phyloP scores from a whole-genome alignment of 2,888 invertebrate species.

The Tetragnatha montana region DNA sequence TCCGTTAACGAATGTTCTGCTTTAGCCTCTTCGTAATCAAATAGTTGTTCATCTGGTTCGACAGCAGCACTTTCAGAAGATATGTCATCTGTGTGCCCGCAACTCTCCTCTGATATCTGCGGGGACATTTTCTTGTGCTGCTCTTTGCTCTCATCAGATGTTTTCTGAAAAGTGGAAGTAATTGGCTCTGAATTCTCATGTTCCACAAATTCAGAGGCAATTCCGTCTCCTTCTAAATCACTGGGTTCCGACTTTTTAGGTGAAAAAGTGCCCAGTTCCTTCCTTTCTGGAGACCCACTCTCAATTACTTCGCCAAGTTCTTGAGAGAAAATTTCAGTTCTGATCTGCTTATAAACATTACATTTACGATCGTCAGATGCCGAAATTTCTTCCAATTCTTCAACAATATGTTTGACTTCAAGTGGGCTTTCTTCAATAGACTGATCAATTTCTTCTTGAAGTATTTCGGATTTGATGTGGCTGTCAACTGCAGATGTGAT shows the following conservation, averaged over 20 bases:
- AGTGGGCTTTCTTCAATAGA: slow-evolving; percentile 71
- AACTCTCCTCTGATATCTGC: slow-evolving; percentile 64
- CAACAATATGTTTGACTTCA: slow-evolving; percentile 71
- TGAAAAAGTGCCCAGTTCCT: slow-evolving; percentile 68
- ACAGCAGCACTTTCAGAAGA: slow-evolving; percentile 71
- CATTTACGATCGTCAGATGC: slow-evolving; percentile 67
- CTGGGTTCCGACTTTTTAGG: slow-evolving; percentile 52
- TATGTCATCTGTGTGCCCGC: slow-evolving; percentile 64
- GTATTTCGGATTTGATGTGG: slow-evolving; percentile 71
- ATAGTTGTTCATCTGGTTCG: slow-evolving; percentile 70
- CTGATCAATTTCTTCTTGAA: slow-evolving; percentile 71
- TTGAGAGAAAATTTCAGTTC: slow-evolving; percentile 73
- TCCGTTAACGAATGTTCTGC: slow-evolving; percentile 67
- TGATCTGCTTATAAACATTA: slow-evolving; percentile 72
- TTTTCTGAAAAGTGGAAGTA: background rate
- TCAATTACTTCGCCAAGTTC: slow-evolving; percentile 73
- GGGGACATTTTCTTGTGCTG: slow-evolving; percentile 36
- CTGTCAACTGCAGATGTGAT: slow-evolving; percentile 60
- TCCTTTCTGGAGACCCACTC: slow-evolving; percentile 72
- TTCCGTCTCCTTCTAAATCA: slow-evolving; percentile 8
- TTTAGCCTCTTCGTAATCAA: slow-evolving; percentile 67
- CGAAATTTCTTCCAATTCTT: slow-evolving; percentile 60
- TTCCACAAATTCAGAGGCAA: background rate
- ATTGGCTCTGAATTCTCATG: slow-evolving; percentile 2
- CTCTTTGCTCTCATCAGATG: background rate